Percentiles rank a stretch among this genome's conserved stretches.
Conservation (phyloP, 2,797 vertebrate genomes). For the Phoebastria nigripes region DNA sequence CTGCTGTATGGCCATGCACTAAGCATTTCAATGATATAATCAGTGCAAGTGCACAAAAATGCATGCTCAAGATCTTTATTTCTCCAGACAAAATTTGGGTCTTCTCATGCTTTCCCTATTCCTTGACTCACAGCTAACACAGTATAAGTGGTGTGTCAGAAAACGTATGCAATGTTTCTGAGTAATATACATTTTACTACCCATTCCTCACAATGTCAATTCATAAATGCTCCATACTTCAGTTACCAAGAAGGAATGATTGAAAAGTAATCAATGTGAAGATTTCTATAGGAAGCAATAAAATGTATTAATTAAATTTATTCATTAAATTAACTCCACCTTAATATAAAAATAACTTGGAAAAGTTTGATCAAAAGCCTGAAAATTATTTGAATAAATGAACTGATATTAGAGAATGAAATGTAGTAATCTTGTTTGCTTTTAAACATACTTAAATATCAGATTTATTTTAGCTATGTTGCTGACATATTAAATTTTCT, state of each 20-base stretch:
- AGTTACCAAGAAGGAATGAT: background rate
- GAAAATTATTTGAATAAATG: background rate
- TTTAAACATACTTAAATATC: background rate
- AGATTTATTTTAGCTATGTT: background rate
- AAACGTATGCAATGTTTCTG: background rate
- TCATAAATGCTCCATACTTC: background rate
- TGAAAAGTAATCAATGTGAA: background rate
- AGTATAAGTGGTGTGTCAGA: background rate
- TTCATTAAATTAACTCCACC: background rate
- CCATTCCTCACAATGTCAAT: background rate
- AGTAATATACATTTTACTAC: background rate
- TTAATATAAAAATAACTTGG: background rate
- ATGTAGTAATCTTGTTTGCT: background rate
- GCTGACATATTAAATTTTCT: background rate
- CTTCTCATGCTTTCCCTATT: background rate
- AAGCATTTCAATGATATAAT: background rate
- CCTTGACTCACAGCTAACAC: background rate
- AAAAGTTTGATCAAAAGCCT: background rate
- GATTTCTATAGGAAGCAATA: background rate
- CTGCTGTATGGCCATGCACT: background rate
- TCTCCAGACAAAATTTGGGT: background rate
- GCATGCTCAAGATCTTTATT: background rate
- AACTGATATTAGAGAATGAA: background rate
- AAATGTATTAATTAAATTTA: background rate
- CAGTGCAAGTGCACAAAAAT: background rate